phyloP scores from a whole-genome alignment of 2,113 vertebrate species.

The Macrotis lagotis region DNA sequence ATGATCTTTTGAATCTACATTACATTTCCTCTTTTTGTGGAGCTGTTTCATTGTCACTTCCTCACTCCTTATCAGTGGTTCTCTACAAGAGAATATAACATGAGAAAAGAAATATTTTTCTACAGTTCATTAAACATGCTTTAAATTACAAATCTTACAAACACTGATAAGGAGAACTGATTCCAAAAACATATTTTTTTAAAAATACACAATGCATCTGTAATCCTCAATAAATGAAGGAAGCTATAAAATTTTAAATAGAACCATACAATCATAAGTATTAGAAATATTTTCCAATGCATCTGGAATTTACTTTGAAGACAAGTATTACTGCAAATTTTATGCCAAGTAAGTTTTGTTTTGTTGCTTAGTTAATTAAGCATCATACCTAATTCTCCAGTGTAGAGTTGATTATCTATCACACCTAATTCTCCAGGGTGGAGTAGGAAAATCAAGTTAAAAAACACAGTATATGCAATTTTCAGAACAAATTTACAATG shows the following conservation, averaged over 20 bases:
- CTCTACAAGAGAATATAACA: conserved; percentile 40
- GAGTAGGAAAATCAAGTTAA: background rate
- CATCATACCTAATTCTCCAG: background rate
- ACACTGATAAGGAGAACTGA: background rate
- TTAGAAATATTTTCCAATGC: background rate
- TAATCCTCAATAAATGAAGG: background rate
- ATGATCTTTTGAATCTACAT: conserved; percentile 40
- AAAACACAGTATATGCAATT: background rate
- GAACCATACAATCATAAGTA: background rate
- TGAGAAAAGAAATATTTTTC: background rate
- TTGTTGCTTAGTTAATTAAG: background rate
- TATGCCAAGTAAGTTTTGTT: background rate
- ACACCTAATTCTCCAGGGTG: background rate
- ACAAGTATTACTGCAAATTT: background rate
- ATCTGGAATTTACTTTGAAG: background rate
- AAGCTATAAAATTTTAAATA: background rate
- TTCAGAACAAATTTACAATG: conserved; percentile 23
- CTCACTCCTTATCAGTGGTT: conserved; percentile 19
- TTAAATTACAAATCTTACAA: background rate
- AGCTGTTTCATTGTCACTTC: conserved; percentile 36
- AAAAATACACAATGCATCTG: background rate
- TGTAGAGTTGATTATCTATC: background rate
- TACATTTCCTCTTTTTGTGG: conserved; percentile 36
- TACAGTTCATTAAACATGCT: background rate
- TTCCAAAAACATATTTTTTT: background rate